Percentiles rank a stretch among this genome's conserved stretches.
Evolutionary conservation across 1,140 invertebrate genomes (phyloP).

Genomic region (Neuroterus valhalla): DNA sequence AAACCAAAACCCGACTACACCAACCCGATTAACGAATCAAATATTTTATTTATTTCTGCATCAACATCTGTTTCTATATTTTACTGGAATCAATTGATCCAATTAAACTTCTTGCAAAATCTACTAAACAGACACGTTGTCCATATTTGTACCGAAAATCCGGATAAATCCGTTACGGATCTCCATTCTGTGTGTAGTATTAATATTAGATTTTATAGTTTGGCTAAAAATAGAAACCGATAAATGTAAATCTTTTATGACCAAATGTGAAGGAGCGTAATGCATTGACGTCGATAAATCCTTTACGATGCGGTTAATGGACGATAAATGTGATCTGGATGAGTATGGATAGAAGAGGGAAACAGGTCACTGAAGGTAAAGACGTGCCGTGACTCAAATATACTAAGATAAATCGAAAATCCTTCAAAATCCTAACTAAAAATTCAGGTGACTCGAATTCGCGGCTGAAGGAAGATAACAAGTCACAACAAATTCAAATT

Average conservation of each 20-base stretch:
- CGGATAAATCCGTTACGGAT: not conserved
- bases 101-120: too few species aligned
- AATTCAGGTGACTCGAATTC: too few species aligned
- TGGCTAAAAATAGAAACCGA: conserved; percentile 12
- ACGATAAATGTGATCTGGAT: conserved; percentile 28
- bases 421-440: too few species aligned
- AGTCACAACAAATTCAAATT: too few species aligned
- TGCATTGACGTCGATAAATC: conserved; percentile 24
- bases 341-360: conserved; percentile 2
- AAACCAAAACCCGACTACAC: too few species aligned
- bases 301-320: conserved; percentile 26
- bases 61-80: too few species aligned
- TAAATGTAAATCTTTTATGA: conserved; percentile 27
- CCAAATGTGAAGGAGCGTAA: conserved; percentile 25
- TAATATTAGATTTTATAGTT: not conserved
- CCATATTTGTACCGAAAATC: too few species aligned
- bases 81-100: too few species aligned
- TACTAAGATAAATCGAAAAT: not conserved
- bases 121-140: too few species aligned
- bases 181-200: not conserved
- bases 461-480: too few species aligned
- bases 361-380: not conserved
- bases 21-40: too few species aligned
- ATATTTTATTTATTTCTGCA: too few species aligned
- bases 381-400: not conserved